Evolutionary conservation across 1,140 invertebrate species (phyloP), one percentile per base, ranked within the genome.

Genomic region (Leptinotarsa texana): DNA sequence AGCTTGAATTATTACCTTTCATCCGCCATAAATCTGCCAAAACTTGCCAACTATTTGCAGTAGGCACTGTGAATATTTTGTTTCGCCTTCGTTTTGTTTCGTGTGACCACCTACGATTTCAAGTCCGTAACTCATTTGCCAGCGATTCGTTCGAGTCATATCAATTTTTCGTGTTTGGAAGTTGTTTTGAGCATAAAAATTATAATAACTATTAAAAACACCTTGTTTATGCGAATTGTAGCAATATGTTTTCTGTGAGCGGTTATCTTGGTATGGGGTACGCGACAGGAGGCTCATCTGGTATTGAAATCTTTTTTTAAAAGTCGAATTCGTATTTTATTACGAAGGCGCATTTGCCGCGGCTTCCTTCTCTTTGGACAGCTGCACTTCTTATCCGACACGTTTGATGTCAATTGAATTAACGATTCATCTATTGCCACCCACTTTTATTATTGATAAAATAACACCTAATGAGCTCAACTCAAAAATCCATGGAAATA

Each of bases 221-320:
- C 77, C 63, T 78, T 78, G 77, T 78, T 78, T 78, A 74, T 75
- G 75, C 77, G 77, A 77, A 77, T 78, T 71, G 72, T 72, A 70
- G 72, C 70, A 76, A 74, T 78, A 78, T 73, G 73, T 78, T 78
- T 67, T 71, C 63, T 61, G 63, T 71, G 66, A 75, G 66, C 70
- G 69, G 69, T 76, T 75, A 76, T 74, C 77, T 73, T 75, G 71
- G 77, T 65, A 77, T 78, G 77, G 73, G 77, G 77, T 78, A 77
- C 75, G 74, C 77, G 65, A 77, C 75, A 73, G 77, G 77, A 75
- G 77, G 74, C 63, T 61, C 47, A 73, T 8, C 27, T 65, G 71
- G 77, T 66, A 78, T 76, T 71, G 75, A 72, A 63, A 49, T 63
- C 69, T 75, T 75, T 75, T 33, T 76, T 76, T 42, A 42, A 42